A percentile compares a stretch with the other conserved stretches of the same genome.
phyloP scores from a whole-genome alignment of 1,140 invertebrate species.

The Stegodyphus mimosarum region DNA sequence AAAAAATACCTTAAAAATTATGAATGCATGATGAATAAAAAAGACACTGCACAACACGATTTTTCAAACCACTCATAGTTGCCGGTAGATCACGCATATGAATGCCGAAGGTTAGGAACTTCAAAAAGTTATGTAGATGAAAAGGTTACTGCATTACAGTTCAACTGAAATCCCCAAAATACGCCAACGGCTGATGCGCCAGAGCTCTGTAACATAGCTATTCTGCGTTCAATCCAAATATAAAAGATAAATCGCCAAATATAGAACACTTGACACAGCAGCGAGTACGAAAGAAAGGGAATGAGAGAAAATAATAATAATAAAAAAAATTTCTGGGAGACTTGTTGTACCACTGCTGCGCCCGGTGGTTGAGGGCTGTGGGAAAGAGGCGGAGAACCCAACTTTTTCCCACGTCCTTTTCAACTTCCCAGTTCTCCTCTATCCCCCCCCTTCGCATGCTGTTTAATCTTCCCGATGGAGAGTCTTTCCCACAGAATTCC shows the following conservation, averaged over 20 bases:
- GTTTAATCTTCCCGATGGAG: no score
- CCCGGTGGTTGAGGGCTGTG: slow-evolving; percentile 39
- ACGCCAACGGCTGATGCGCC: background rate
- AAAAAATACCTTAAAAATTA: no score
- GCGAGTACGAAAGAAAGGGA: background rate
- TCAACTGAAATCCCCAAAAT: background rate
- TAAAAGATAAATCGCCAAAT: slow-evolving; percentile 1
- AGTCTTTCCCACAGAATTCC: no score
- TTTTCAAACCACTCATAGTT: background rate
- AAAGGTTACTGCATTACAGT: background rate
- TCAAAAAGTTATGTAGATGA: background rate
- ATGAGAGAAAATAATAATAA: background rate
- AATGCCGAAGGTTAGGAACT: slow-evolving; percentile 32
- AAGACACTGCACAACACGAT: background rate
- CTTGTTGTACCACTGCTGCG: background rate
- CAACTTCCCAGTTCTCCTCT: slow-evolving; percentile 22
- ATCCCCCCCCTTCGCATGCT: background rate
- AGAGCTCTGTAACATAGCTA: background rate
- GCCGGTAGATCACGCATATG: background rate
- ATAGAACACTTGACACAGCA: background rate
- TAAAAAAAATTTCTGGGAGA: background rate
- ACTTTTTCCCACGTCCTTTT: slow-evolving; percentile 48
- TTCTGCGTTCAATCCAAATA: background rate
- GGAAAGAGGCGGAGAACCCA: slow-evolving; percentile 35
- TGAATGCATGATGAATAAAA: no score